Evolutionary conservation across 2,888 invertebrate genomes (phyloP), one percentile per base, ranked within the genome.

Genomic region (Iphiclides podalirius): DNA sequence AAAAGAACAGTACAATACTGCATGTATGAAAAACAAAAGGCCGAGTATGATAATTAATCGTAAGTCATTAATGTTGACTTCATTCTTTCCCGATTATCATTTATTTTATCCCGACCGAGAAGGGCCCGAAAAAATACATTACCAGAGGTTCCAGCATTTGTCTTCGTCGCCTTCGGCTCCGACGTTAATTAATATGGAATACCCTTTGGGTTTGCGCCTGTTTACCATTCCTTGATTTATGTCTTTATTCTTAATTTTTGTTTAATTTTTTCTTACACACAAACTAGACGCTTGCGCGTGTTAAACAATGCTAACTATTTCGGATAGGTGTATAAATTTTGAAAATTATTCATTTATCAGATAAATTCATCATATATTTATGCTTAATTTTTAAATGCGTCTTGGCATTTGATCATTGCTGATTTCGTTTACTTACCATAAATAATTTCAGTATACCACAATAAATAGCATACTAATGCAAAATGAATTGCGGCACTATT

Each of bases 11-110:
- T 13, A 2, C 9, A n/a, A n/a, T 36, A 1, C 13, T 26, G 26
- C 39, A 34, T 37, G 14, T 20, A 31, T 20, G 36, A 8, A 52
- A 8, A 34, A 11, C 15, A 35, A 36, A 16, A 17, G 17, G 66
- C 61, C 55, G 58, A 57, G 60, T 66, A 60, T 63, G 62, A 63
- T 79, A 81, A 87, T 85, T 83, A 84, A 86, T 87, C 70, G 75
- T 62, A 64, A 64, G 65, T 78, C 79, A 76, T 85, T 82, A 80
- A 73, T 75, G 81, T 75, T 78, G 84, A 87, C 84, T 88, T 84
- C 83, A 86, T 86, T 86, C 84, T 79, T 82, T 75, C 75, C 79
- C 85, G 86, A 87, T 87, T 87, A 87, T 84, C 86, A 88, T 88
- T 87, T 83, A 84, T 87, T 85, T 85, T 70, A 78, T 75, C 81